Evolutionary conservation across 2,113 vertebrate species (phyloP).

Genomic region (Pituophis catenifer): DNA sequence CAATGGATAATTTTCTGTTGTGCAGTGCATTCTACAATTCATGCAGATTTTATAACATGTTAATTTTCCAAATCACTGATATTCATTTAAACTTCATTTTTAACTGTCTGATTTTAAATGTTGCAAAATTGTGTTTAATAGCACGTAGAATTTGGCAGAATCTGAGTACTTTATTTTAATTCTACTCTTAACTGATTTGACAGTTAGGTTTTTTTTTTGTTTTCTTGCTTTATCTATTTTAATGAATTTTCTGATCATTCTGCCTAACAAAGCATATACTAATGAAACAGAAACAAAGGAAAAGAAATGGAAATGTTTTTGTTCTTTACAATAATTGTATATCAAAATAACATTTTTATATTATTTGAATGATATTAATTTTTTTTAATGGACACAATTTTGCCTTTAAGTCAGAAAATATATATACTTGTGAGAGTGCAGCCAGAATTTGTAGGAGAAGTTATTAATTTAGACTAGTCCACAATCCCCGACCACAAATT

Average conservation of each 20-base stretch:
- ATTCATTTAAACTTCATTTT: neutral
- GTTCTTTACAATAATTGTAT: neutral
- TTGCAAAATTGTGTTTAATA: neutral
- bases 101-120: neutral
- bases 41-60: neutral
- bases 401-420: neutral
- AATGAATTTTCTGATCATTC: neutral
- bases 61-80: neutral
- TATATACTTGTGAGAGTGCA: slow-evolving; percentile 12
- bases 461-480: slow-evolving; percentile 14
- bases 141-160: neutral
- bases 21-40: neutral
- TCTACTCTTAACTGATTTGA: neutral
- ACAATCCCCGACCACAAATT: slow-evolving; percentile 11
- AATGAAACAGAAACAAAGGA: neutral
- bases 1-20: neutral
- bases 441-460: neutral
- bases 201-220: neutral
- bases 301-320: neutral
- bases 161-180: neutral
- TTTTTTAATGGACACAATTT: neutral
- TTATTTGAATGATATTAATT: neutral
- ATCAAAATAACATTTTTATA: neutral
- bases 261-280: neutral
- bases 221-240: neutral